phyloP scores from a whole-genome alignment of 2,888 invertebrate species.

The Dynastes maya region DNA sequence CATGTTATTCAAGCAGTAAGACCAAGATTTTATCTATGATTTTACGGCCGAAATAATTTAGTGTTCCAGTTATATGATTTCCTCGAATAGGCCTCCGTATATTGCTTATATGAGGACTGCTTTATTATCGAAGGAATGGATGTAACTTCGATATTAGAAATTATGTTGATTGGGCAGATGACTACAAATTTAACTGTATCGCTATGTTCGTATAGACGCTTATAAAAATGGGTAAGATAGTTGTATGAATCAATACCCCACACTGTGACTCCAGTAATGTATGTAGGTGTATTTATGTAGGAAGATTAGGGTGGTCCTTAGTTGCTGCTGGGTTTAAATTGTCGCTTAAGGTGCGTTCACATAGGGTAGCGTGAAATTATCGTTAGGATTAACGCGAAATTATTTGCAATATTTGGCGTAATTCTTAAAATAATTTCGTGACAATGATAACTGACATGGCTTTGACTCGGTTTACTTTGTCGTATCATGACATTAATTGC shows the following conservation, averaged over 20 bases:
- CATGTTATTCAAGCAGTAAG: slow-evolving; percentile 32
- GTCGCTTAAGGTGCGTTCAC: too few relatives aligned
- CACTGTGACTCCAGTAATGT: too few relatives aligned
- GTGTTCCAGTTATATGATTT: slow-evolving; percentile 33
- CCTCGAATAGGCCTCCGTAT: slow-evolving; percentile 15
- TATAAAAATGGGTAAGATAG: not conserved
- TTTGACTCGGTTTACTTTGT: too few relatives aligned
- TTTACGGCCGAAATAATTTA: slow-evolving; percentile 42
- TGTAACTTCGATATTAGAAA: not conserved
- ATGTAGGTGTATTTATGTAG: too few relatives aligned
- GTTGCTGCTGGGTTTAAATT: too few relatives aligned
- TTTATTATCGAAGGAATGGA: slow-evolving; percentile 7
- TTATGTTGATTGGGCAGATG: not conserved
- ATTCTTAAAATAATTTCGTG: too few relatives aligned
- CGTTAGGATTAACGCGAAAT: too few relatives aligned
- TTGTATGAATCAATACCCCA: not conserved
- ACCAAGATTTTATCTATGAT: slow-evolving; percentile 28
- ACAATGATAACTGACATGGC: too few relatives aligned
- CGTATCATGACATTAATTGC: too few relatives aligned
- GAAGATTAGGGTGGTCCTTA: too few relatives aligned
- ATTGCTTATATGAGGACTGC: not conserved
- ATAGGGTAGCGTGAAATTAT: too few relatives aligned
- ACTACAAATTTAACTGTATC: not conserved
- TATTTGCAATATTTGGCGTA: too few relatives aligned
- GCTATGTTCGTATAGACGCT: not conserved